phyloP scores from a whole-genome alignment of 2,888 invertebrate species.

The Eupithecia vulgata region DNA sequence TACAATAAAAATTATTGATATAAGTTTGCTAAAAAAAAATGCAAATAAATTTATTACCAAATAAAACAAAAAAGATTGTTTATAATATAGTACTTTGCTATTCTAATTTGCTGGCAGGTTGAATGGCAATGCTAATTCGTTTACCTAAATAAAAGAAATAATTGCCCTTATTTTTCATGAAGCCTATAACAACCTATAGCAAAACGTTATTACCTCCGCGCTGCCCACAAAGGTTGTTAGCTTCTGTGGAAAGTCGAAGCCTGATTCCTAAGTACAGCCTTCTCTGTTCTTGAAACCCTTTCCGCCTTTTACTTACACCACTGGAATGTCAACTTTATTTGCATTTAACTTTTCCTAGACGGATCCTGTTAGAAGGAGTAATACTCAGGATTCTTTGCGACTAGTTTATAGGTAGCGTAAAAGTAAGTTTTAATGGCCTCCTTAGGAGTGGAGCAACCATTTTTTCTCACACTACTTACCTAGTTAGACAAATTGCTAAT shows the following conservation, averaged over 20 bases:
- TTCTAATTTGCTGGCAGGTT: too few species aligned
- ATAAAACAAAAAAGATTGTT: too few species aligned
- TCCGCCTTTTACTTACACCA: constrained; percentile 14
- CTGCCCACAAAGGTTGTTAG: constrained; percentile 26
- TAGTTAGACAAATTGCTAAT: not conserved
- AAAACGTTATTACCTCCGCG: not conserved
- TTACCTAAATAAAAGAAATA: too few species aligned
- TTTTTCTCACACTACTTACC: not conserved
- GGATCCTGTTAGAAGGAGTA: not conserved
- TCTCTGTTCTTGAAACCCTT: constrained; percentile 4
- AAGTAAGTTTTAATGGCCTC: not conserved
- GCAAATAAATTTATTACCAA: too few species aligned
- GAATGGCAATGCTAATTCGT: too few species aligned
- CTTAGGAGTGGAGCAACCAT: not conserved
- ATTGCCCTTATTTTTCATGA: not conserved
- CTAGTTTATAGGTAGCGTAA: not conserved
- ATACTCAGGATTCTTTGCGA: not conserved
- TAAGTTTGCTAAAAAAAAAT: too few species aligned
- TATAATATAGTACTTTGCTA: too few species aligned
- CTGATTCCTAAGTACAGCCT: constrained; percentile 8
- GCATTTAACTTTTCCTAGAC: constrained; percentile 3
- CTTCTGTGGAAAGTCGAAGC: constrained; percentile 27
- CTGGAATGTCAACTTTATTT: constrained; percentile 10
- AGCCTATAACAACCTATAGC: not conserved
- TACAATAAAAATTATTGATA: too few species aligned